A percentile compares a stretch with the other conserved stretches of the same genome.
phyloP scores from a whole-genome alignment of 1,140 invertebrate genomes.

The Drosophila santomea region DNA sequence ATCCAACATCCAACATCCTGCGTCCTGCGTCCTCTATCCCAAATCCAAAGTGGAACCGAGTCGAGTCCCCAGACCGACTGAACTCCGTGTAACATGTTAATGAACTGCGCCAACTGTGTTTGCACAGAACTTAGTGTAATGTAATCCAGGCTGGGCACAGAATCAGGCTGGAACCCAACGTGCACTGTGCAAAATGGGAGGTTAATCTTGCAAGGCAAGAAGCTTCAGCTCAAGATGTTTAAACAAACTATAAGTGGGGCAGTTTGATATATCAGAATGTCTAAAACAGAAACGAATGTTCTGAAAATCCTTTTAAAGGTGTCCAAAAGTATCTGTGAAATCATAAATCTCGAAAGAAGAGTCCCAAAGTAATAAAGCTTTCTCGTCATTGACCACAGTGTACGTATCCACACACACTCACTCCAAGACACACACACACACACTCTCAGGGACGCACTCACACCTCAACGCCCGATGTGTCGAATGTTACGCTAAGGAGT shows the following conservation, averaged over 20 bases:
- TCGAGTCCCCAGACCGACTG: slow-evolving; percentile 64
- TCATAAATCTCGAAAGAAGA: too few species aligned
- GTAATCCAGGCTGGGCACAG: slow-evolving; percentile 66
- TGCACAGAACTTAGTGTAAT: slow-evolving; percentile 83
- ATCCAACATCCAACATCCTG: slow-evolving; percentile 17
- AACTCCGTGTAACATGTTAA: slow-evolving; percentile 82
- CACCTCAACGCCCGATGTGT: slow-evolving; percentile 78
- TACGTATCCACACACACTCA: slow-evolving; percentile 19
- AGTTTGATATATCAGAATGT: too few species aligned
- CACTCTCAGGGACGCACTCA: slow-evolving; percentile 36
- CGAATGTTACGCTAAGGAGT: slow-evolving; percentile 83
- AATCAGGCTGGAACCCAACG: slow-evolving; percentile 12
- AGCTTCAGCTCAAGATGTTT: too few species aligned
- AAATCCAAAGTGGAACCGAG: slow-evolving; percentile 61
- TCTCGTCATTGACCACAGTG: slow-evolving; percentile 12
- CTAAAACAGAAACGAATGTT: too few species aligned
- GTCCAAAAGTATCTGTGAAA: too few species aligned
- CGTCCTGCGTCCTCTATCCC: slow-evolving; percentile 13
- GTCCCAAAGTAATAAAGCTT: background rate
- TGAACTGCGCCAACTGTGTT: slow-evolving; percentile 83
- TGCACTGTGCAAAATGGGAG: slow-evolving; percentile 9
- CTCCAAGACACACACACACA: slow-evolving; percentile 12
- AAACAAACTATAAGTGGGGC: too few species aligned
- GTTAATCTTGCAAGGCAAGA: background rate
- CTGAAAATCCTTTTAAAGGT: too few species aligned